phyloP scores from a whole-genome alignment of 2,888 invertebrate genomes.

The Apantesis nais region DNA sequence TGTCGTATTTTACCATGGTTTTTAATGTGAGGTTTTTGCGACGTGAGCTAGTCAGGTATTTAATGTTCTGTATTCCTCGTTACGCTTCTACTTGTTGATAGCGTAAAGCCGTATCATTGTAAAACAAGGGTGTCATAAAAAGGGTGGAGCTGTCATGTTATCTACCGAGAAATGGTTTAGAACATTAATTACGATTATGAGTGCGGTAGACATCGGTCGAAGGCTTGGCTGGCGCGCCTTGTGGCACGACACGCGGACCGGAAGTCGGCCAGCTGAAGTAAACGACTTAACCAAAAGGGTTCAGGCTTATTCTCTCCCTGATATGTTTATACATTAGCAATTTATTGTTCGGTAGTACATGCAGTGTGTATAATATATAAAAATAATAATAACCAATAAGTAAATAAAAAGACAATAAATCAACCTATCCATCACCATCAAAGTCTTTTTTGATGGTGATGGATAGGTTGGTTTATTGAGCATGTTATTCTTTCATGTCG shows the following conservation, averaged over 20 bases:
- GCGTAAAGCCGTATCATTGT: constrained; percentile 61
- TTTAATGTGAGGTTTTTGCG: constrained; percentile 8
- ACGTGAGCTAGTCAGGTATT: constrained; percentile 5
- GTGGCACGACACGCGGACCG: constrained; percentile 47
- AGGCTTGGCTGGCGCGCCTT: constrained; percentile 55
- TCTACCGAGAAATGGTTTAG: constrained; percentile 52
- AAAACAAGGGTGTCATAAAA: constrained; percentile 68
- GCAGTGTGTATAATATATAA: no score
- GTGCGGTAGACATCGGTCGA: constrained; percentile 39
- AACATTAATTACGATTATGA: constrained; percentile 72
- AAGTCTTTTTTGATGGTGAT: constrained; percentile 26
- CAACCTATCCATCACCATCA: no score
- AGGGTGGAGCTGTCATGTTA: constrained; percentile 57
- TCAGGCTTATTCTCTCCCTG: constrained; percentile 35
- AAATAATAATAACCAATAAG: no score
- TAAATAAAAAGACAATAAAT: no score
- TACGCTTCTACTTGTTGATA: constrained; percentile 49
- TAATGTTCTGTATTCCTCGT: constrained; percentile 26
- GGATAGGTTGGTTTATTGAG: constrained; percentile 17
- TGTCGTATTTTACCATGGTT: constrained; percentile 6
- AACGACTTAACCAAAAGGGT: constrained; percentile 56
- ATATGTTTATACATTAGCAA: constrained; percentile 35
- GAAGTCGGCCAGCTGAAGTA: constrained; percentile 43
- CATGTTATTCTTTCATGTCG: constrained; percentile 5
- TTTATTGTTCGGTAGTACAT: constrained; percentile 33